These are phyloP conservation scores for Chlamydotis undulata DNA, from an alignment of 2,113 vertebrate species.

Conservation along the genomic window DNA sequence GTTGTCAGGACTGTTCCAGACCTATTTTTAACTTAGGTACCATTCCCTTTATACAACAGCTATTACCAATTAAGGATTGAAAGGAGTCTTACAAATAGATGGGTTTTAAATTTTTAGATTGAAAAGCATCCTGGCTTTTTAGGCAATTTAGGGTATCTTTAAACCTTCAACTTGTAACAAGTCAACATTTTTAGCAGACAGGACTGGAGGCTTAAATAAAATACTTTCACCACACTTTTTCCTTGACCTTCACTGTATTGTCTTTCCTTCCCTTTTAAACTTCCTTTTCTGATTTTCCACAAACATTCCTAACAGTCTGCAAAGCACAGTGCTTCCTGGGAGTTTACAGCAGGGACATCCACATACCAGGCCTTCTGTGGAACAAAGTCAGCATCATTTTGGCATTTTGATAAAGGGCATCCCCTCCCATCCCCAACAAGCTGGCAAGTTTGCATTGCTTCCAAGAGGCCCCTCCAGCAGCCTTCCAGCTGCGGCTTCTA, in stretches of 20 bases:
- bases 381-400: background rate
- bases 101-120: background rate
- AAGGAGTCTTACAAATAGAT: background rate
- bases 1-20: background rate
- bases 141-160: background rate
- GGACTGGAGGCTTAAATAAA: background rate
- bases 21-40: constrained; percentile 26
- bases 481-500: background rate
- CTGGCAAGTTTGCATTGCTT: background rate
- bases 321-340: background rate
- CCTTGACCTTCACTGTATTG: background rate
- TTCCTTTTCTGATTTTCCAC: background rate
- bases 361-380: background rate
- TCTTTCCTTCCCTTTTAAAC: background rate
- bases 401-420: constrained; percentile 12
- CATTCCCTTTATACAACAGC: background rate
- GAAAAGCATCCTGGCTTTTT: background rate
- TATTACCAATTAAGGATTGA: constrained; percentile 26
- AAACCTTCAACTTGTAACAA: background rate
- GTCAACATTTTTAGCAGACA: background rate
- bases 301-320: background rate
- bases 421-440: background rate
- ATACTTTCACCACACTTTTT: background rate
- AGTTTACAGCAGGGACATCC: background rate
- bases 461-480: background rate